Conservation (phyloP, 2,113 vertebrate genomes). For the Caretta caretta region DNA sequence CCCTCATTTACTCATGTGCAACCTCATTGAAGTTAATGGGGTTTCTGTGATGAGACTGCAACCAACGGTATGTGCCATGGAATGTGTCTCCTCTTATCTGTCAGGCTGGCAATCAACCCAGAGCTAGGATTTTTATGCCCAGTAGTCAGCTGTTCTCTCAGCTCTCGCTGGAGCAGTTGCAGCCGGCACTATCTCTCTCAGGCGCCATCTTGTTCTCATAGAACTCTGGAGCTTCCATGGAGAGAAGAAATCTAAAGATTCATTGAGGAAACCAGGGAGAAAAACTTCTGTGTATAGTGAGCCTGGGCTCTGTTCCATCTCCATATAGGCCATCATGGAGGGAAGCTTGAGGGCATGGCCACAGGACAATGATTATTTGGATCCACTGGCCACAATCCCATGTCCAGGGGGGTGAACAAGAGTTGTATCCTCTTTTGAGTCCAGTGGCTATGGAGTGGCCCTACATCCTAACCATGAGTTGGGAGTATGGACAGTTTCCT, state of each 20-base stretch:
- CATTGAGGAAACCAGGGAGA: neutral
- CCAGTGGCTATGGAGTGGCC: neutral
- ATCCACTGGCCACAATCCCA: fast-evolving
- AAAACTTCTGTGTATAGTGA: neutral
- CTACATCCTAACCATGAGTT: neutral
- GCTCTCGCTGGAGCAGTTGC: fast-evolving
- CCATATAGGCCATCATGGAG: neutral
- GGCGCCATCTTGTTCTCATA: neutral
- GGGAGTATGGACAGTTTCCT: neutral
- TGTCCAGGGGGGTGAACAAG: neutral
- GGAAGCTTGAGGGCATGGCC: neutral
- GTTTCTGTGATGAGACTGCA: constrained; percentile 33
- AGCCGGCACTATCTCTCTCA: fast-evolving
- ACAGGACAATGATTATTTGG: fast-evolving
- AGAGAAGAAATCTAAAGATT: neutral
- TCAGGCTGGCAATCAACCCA: constrained; percentile 33
- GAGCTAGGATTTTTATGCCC: fast-evolving
- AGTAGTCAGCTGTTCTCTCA: neutral
- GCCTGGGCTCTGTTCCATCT: fast-evolving
- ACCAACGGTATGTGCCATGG: neutral
- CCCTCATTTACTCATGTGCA: constrained; percentile 34
- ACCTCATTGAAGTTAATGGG: constrained; percentile 17
- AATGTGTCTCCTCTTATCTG: constrained; percentile 25
- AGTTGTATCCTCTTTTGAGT: neutral
- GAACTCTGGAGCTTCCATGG: neutral